These are phyloP conservation scores for Pediacus dermestoides DNA, from an alignment of 2,888 invertebrate genomes.

Conservation along the genomic window DNA sequence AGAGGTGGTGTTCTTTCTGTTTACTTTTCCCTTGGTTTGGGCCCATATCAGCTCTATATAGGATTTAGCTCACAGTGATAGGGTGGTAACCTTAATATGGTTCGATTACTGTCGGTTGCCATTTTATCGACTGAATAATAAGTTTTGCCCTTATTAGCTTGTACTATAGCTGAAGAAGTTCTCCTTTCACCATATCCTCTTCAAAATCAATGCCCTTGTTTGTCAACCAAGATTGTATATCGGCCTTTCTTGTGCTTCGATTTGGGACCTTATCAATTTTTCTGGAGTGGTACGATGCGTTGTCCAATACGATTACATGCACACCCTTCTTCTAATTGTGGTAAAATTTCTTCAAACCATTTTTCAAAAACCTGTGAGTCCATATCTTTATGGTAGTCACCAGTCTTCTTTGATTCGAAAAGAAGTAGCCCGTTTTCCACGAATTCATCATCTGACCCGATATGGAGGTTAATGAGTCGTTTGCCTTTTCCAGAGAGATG, in stretches of 20 bases:
- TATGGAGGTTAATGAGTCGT: conserved; percentile 19
- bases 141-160: no score
- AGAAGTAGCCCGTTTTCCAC: conserved; percentile 14
- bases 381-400: conserved; percentile 20
- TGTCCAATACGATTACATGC: conserved; percentile 24
- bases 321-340: conserved; percentile 17
- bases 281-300: conserved; percentile 22
- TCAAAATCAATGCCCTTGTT: no score
- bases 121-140: no score
- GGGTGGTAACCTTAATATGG: no score
- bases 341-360: conserved; percentile 19
- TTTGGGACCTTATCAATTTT: conserved; percentile 19
- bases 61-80: no score
- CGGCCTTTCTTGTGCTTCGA: conserved; percentile 15
- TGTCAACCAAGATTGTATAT: conserved; percentile 16
- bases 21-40: no score
- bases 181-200: no score
- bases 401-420: conserved; percentile 19
- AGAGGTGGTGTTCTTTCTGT: no score
- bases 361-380: conserved; percentile 19
- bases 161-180: no score
- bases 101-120: no score
- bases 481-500: conserved; percentile 17
- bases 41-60: no score
- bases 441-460: conserved; percentile 23